Percentiles rank a stretch among this genome's conserved stretches.
Evolutionary conservation across 2,113 vertebrate species (phyloP).

Genomic region (Toxostoma redivivum): DNA sequence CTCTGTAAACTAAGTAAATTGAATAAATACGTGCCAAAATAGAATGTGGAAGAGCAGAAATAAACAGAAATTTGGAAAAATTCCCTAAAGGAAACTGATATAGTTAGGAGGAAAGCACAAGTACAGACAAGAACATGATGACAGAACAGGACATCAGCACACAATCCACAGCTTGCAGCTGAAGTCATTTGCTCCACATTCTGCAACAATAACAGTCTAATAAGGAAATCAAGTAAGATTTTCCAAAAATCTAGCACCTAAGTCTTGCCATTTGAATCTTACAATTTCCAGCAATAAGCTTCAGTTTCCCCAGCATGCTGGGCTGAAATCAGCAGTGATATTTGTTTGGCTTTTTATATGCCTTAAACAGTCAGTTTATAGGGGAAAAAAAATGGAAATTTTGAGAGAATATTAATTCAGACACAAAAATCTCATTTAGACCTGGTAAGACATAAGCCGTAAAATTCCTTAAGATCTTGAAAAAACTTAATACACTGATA

Average conservation of each 20-base stretch:
- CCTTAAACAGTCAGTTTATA: not conserved
- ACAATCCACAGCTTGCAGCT: not conserved
- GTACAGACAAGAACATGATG: not conserved
- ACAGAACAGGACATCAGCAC: not conserved
- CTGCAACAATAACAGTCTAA: not conserved
- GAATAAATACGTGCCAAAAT: not conserved
- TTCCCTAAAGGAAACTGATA: not conserved
- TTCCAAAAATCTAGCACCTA: not conserved
- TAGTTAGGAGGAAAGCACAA: not conserved
- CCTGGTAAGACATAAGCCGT: not conserved
- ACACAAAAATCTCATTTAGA: not conserved
- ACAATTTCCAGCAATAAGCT: not conserved
- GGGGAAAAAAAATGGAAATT: fast-evolving
- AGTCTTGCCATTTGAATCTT: not conserved
- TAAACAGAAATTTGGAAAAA: not conserved
- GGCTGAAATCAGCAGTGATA: not conserved
- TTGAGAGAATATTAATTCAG: not conserved
- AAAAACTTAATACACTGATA: not conserved
- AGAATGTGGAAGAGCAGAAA: not conserved
- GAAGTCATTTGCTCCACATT: not conserved
- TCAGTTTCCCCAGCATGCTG: not conserved
- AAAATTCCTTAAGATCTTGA: not conserved
- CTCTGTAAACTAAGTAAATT: not conserved
- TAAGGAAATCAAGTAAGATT: not conserved
- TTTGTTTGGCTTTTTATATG: not conserved